phyloP scores from a whole-genome alignment of 2,888 invertebrate genomes.

The Archips crataeganus region DNA sequence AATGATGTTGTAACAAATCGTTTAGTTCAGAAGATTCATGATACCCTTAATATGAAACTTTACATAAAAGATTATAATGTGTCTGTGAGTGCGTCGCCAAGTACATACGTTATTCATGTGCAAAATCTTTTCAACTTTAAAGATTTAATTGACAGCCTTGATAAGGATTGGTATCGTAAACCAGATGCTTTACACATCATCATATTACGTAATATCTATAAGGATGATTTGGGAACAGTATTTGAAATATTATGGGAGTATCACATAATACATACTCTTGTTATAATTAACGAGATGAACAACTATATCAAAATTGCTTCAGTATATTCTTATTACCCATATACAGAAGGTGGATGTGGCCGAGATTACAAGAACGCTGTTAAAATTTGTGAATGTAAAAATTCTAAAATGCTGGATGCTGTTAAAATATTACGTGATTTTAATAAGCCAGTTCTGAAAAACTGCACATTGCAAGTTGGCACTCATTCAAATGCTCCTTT shows the following conservation, averaged over 20 bases:
- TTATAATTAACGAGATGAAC: constrained; percentile 19
- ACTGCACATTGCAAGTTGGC: constrained; percentile 38
- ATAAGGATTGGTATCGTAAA: constrained; percentile 15
- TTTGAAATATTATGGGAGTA: constrained; percentile 14
- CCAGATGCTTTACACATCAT: constrained; percentile 13
- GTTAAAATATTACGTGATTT: background rate
- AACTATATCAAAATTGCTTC: constrained; percentile 1
- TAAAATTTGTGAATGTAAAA: constrained; percentile 37
- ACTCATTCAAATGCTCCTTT: constrained; percentile 38
- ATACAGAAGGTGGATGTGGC: constrained; percentile 37
- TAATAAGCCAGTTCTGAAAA: constrained; percentile 19
- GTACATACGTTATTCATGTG: constrained; percentile 8
- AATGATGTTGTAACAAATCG: background rate
- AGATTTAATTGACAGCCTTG: background rate
- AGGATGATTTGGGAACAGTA: background rate
- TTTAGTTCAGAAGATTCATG: constrained; percentile 16
- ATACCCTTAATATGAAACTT: background rate
- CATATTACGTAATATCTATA: background rate
- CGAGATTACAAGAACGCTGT: constrained; percentile 25
- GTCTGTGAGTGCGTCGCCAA: background rate
- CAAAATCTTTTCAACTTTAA: background rate
- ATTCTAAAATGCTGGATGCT: background rate
- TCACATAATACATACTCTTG: constrained; percentile 30
- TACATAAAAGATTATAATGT: constrained; percentile 10
- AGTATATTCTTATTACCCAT: constrained; percentile 38